Percentiles rank a stretch among this genome's conserved stretches.
Evolutionary conservation across 2,113 vertebrate genomes (phyloP).

Genomic region (Nannospalax galili): DNA sequence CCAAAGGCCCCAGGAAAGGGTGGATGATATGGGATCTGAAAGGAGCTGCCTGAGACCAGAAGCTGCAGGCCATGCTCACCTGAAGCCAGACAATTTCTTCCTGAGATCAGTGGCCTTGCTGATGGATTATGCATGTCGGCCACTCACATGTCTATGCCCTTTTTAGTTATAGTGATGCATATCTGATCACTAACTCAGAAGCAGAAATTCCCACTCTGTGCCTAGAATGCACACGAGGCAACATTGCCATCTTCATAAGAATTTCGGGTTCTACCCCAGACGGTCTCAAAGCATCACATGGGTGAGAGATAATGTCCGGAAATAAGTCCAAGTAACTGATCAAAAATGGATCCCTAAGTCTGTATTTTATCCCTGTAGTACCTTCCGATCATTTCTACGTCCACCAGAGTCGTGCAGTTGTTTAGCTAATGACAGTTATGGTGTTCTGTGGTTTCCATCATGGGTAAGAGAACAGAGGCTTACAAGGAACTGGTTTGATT

Average conservation of each 20-base stretch:
- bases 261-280: background rate
- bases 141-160: background rate
- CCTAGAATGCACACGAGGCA: background rate
- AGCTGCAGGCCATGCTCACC: background rate
- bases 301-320: too few species aligned
- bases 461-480: background rate
- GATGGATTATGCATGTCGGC: too few species aligned
- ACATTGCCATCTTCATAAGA: background rate
- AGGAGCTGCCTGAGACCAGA: too few species aligned
- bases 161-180: background rate
- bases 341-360: background rate
- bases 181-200: background rate
- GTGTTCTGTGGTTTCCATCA: background rate
- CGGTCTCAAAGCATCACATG: background rate
- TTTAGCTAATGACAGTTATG: background rate
- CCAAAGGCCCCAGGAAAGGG: background rate
- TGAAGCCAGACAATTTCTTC: background rate
- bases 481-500: background rate
- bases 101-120: too few species aligned
- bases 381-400: background rate
- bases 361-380: background rate
- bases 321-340: background rate
- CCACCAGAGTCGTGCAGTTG: too few species aligned
- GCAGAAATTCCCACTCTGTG: background rate
- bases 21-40: too few species aligned